Conservation (phyloP, 2,888 invertebrate genomes). For the Nudaria mundana region DNA sequence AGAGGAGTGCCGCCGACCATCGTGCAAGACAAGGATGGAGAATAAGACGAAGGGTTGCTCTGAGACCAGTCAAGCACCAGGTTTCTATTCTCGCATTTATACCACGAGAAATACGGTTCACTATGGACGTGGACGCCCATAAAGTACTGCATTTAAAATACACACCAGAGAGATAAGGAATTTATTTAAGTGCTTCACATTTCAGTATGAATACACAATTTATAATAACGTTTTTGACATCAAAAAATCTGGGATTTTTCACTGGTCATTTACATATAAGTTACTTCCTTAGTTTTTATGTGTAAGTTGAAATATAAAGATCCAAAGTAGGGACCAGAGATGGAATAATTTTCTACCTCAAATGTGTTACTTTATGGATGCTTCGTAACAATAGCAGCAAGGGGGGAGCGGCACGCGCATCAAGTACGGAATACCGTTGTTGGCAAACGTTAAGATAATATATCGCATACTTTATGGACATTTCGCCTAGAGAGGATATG, state of each 20-base stretch:
- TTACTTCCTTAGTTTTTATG: constrained; percentile 5
- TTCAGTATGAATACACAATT: constrained; percentile 16
- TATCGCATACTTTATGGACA: constrained; percentile 69
- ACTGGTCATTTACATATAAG: constrained; percentile 38
- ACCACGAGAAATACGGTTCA: constrained; percentile 54
- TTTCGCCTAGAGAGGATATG: constrained; percentile 81
- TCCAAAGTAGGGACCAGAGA: constrained; percentile 64
- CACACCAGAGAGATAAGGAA: constrained; percentile 78
- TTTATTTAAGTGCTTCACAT: constrained; percentile 57
- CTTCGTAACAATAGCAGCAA: constrained; percentile 81
- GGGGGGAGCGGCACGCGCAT: constrained; percentile 75
- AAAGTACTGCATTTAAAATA: constrained; percentile 79
- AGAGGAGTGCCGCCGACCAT: constrained; percentile 76
- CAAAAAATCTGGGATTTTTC: constrained; percentile 69
- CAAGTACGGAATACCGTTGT: constrained; percentile 63
- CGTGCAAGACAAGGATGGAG: constrained; percentile 80
- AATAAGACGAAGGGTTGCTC: constrained; percentile 83
- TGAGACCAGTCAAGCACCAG: constrained; percentile 72
- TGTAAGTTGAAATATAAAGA: constrained; percentile 39
- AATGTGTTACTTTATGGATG: constrained; percentile 66
- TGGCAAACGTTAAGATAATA: constrained; percentile 62
- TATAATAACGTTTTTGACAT: constrained; percentile 32
- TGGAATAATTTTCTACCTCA: constrained; percentile 64
- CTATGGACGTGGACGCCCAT: constrained; percentile 69
- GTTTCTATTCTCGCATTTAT: constrained; percentile 47